phyloP scores from a whole-genome alignment of 1,140 invertebrate species.

The Eubasilissa regina region DNA sequence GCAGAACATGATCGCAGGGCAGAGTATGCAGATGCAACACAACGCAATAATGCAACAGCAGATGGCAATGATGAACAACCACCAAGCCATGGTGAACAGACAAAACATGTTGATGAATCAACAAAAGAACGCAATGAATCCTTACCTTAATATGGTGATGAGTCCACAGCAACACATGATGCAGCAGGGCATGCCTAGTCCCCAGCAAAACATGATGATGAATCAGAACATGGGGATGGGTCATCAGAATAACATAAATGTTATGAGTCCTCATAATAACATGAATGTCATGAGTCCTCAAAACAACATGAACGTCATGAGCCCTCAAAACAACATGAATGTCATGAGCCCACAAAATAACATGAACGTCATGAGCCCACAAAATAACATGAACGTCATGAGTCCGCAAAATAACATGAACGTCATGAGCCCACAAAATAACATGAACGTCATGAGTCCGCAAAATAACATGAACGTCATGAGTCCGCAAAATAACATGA shows the following conservation, averaged over 20 bases:
- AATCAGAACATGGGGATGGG: slow-evolving; percentile 61
- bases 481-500: slow-evolving; percentile 68
- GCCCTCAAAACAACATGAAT: slow-evolving; percentile 37
- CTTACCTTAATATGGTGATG: slow-evolving; percentile 53
- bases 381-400: slow-evolving; percentile 62
- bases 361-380: slow-evolving; percentile 32
- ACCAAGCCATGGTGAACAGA: slow-evolving; percentile 37
- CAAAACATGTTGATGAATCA: slow-evolving; percentile 44
- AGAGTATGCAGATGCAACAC: slow-evolving; percentile 41
- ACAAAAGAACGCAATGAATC: slow-evolving; percentile 41
- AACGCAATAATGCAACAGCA: slow-evolving; percentile 41
- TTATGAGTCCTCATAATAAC: slow-evolving; percentile 60
- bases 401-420: slow-evolving; percentile 67
- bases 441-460: slow-evolving; percentile 35
- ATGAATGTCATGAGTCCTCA: slow-evolving; percentile 50
- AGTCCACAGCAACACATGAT: slow-evolving; percentile 48
- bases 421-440: slow-evolving; percentile 40
- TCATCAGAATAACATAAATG: slow-evolving; percentile 61
- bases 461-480: slow-evolving; percentile 62
- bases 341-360: slow-evolving; percentile 45
- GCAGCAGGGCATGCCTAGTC: slow-evolving; percentile 25
- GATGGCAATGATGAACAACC: slow-evolving; percentile 30
- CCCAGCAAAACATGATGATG: slow-evolving; percentile 52
- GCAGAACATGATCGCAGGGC: slow-evolving; percentile 37
- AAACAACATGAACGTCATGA: slow-evolving; percentile 32